Base-by-base conservation (phyloP, 2,113 vertebrate species). In the Pimephales promelas region DNA sequence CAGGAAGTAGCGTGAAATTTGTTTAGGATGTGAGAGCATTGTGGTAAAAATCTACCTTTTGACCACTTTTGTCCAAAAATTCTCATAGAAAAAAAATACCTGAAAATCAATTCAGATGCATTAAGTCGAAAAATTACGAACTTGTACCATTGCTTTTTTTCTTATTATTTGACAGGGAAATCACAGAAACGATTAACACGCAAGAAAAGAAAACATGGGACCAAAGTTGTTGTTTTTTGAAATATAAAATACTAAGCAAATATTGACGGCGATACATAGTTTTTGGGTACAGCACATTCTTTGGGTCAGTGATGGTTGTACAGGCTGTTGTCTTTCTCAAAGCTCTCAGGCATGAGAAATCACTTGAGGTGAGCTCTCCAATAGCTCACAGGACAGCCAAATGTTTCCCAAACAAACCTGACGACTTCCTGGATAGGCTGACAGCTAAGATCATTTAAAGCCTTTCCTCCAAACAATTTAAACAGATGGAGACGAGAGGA, bases 401-500 rank as follows among this genome's bases (percentile, higher is more conserved):
- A 79, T 79, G 61, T 84, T 79, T 78, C 22, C 49, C 61, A 52
- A 83, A 61, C 64, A 47, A 71, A 64, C 57, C 49, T 77, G 72
- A 86, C 22, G 52, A 61, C 49, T 84, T 88, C 81, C 86, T 88
- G 86, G 52, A 83, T 9, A 20, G 68, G 54, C 79, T 31, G 76
- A 77, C 84, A 84, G 86, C 45, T 85, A 85, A 81, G 73, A 82
- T 78, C 84, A 84, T 88, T 79, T 70, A 79, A 79, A 74, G 54
- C 34, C 83, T 79, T 86, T 68, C 34, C 40, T 52, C 68, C 22
- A 84, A 84, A 88, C 84, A 66, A 26, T 84, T 74, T 84, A 71
- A 85, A 74, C 87, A 88, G 87, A 88, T 84, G 87, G 71, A 78
- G 26, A 28, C 52, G 8, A 49, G 47, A 31, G 24, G 74, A 83